A percentile compares a stretch with the other conserved stretches of the same genome.
Conservation (phyloP, 1,140 invertebrate species). For the Drosophila kepulauana region DNA sequence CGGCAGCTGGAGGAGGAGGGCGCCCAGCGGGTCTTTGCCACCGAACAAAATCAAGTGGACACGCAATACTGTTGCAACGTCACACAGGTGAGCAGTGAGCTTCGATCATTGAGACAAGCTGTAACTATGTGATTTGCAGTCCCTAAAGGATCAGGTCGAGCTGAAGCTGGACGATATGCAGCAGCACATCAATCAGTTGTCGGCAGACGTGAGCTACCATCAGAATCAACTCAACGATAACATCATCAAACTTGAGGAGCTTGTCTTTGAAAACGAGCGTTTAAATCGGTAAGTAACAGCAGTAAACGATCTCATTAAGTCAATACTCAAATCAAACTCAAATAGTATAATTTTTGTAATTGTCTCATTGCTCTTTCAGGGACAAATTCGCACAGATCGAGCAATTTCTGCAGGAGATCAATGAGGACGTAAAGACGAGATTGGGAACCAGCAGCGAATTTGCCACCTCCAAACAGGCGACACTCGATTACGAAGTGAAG, state of each 20-base stretch:
- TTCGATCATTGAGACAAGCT: too few relatives aligned
- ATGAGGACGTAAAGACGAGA: slow-evolving; percentile 73
- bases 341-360: too few relatives aligned
- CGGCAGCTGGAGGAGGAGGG: slow-evolving; percentile 69
- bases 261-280: slow-evolving; percentile 72
- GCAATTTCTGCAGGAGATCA: slow-evolving; percentile 72
- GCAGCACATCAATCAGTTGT: slow-evolving; percentile 73
- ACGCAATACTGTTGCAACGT: slow-evolving; percentile 70
- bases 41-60: slow-evolving; percentile 70
- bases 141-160: slow-evolving; percentile 70
- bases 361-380: slow-evolving; percentile 34
- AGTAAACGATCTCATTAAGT: background rate
- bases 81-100: slow-evolving; percentile 55
- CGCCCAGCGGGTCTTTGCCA: slow-evolving; percentile 49
- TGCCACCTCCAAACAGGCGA: slow-evolving; percentile 67
- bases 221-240: slow-evolving; percentile 80
- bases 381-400: slow-evolving; percentile 79
- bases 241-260: slow-evolving; percentile 76
- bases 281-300: slow-evolving; percentile 55
- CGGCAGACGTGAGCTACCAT: slow-evolving; percentile 65
- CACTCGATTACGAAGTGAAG: slow-evolving; percentile 80
- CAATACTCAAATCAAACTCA: background rate
- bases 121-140: slow-evolving; percentile 24
- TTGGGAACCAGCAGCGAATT: slow-evolving; percentile 61
- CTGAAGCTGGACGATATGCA: slow-evolving; percentile 62